Evolutionary conservation across 1,140 invertebrate genomes (phyloP).

Genomic region (Oreohelix idahoensis): DNA sequence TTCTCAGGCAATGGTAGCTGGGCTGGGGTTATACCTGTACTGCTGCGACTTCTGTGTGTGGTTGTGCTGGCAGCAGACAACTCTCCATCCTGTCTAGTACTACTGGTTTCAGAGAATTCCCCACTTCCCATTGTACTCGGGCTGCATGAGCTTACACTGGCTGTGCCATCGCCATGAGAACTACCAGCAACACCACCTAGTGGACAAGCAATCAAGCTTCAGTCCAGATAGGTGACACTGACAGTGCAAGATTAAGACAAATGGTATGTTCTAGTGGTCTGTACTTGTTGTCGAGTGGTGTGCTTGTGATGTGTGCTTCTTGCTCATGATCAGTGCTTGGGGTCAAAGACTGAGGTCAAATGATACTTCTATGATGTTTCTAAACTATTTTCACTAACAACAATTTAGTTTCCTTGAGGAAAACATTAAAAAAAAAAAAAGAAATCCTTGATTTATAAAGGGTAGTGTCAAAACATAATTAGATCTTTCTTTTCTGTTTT

Average conservation of each 20-base stretch:
- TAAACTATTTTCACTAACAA: too few species aligned
- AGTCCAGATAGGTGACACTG: not conserved
- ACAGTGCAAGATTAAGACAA: not conserved
- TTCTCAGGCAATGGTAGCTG: too few species aligned
- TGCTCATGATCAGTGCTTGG: not conserved
- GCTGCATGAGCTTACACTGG: slow-evolving; percentile 85
- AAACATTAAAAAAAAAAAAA: too few species aligned
- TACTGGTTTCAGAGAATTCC: slow-evolving; percentile 55
- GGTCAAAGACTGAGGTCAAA: too few species aligned
- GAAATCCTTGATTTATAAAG: too few species aligned
- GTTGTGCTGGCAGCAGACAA: slow-evolving; percentile 48
- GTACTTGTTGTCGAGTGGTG: not conserved
- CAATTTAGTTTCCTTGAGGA: too few species aligned
- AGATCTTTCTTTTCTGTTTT: too few species aligned
- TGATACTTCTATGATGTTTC: too few species aligned
- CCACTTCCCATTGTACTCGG: slow-evolving; percentile 75
- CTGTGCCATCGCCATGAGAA: slow-evolving; percentile 75
- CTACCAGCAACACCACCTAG: slow-evolving; percentile 30
- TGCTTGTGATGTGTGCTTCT: too few species aligned
- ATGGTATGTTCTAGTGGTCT: not conserved
- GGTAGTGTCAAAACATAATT: too few species aligned
- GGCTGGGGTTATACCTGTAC: slow-evolving; percentile 47
- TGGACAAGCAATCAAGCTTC: slow-evolving; percentile 6
- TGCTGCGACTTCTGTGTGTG: slow-evolving; percentile 43
- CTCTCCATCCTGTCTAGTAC: slow-evolving; percentile 45